Evolutionary conservation across 2,888 invertebrate genomes (phyloP).

Genomic region (Protonemura montana): DNA sequence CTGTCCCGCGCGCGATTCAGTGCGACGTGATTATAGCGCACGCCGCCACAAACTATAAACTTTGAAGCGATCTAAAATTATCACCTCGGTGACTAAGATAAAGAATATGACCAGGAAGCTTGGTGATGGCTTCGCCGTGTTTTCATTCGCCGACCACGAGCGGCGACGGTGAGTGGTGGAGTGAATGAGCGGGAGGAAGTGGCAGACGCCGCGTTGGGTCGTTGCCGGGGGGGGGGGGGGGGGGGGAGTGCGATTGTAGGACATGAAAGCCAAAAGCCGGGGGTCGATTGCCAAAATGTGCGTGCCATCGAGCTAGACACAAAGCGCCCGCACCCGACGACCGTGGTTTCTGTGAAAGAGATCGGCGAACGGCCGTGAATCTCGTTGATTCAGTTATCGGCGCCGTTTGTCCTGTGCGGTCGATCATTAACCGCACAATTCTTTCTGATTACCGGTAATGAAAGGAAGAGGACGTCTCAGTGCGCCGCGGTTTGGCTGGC

Average conservation of each 20-base stretch:
- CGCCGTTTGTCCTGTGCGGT: neutral
- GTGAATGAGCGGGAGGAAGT: neutral
- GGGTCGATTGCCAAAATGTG: neutral
- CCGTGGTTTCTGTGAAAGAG: neutral
- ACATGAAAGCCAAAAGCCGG: neutral
- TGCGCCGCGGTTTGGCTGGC: neutral
- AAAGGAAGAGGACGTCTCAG: neutral
- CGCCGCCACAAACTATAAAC: neutral
- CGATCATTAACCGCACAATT: neutral
- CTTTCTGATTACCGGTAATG: neutral
- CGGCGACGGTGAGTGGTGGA: neutral
- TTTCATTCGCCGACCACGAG: neutral
- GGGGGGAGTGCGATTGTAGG: neutral
- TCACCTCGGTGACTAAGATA: conserved; percentile 1
- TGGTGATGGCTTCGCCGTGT: neutral
- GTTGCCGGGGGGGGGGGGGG: neutral
- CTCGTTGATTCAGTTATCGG: neutral
- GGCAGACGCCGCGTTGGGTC: neutral
- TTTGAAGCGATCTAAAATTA: neutral
- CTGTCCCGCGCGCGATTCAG: neutral
- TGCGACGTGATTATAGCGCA: neutral
- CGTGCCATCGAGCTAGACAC: neutral
- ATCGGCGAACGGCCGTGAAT: neutral
- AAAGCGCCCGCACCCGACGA: neutral
- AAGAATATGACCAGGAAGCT: conserved; percentile 10